Evolutionary conservation across 2,113 vertebrate genomes (phyloP), one percentile per base, ranked within the genome.

Genomic region (Herpetotheres cachinnans): DNA sequence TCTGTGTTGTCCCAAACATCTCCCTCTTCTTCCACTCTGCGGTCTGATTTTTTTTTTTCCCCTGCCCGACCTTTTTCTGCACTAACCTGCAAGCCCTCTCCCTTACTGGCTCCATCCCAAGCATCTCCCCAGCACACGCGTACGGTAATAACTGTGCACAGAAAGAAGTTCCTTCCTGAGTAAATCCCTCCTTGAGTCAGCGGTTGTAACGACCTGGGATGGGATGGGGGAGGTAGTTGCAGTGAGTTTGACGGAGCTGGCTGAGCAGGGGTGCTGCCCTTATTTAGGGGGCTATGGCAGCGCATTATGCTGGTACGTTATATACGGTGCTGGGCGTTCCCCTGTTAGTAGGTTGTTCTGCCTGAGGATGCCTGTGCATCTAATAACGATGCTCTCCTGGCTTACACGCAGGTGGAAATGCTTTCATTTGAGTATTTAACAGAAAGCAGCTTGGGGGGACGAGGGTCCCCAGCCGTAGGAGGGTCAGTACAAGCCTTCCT

Each of bases 161-260:
- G 61, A 54, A 66, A 9, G 5, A 14, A n/a, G 18, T 38, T 55
- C 55, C 13, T 20, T 10, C 18, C 30, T 2, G 29, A 61, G 38
- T 16, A n/a, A 40, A 22, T 11, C 67, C 11, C 13, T 74, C 61
- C 66, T 29, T 0, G 0, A 24, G 42, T 12, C 5, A 1, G 67
- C 18, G 2, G 16, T n/a, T 18, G n/a, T 50, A n/a, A 21, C 1
- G 14, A 26, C 49, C 38, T 83, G 24, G 6, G 56, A 1, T 54
- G 67, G 47, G 67, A 22, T 3, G 3, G 8, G 4, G 80, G 47
- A 22, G 66, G 46, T 34, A 26, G 44, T 19, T 7, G 62, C 52
- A 42, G 32, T 3, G 14, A 24, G 34, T 40, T 62, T 4, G n/a
- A 3, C 4, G 7, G 34, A 34, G 69, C 58, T 78, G 55, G n/a